phyloP scores from a whole-genome alignment of 2,888 invertebrate genomes.

The Perizoma affinitatum region DNA sequence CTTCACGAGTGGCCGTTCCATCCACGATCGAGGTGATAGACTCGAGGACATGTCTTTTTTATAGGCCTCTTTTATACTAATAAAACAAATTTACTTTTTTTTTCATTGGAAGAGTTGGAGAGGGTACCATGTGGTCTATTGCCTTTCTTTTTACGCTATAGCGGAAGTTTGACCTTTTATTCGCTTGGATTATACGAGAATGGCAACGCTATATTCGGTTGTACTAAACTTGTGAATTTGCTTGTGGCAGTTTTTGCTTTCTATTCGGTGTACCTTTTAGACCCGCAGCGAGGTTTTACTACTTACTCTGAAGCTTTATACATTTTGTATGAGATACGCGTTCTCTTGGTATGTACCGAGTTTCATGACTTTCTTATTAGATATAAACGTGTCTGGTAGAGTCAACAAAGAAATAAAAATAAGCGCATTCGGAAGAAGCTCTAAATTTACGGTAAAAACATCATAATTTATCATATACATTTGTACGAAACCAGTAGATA shows the following conservation, averaged over 20 bases:
- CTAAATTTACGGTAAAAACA: conserved; percentile 29
- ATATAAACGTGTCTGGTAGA: conserved; percentile 55
- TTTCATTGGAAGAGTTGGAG: conserved; percentile 62
- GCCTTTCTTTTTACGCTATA: conserved; percentile 59
- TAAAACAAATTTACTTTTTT: conserved; percentile 80
- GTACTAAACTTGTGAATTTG: conserved; percentile 58
- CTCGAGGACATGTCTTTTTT: conserved; percentile 78
- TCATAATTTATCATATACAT: conserved; percentile 41
- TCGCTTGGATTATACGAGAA: conserved; percentile 49
- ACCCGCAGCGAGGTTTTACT: conserved; percentile 59
- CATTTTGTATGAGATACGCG: conserved; percentile 59
- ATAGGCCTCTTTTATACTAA: conserved; percentile 79
- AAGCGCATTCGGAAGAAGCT: conserved; percentile 38
- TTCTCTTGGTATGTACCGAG: conserved; percentile 50
- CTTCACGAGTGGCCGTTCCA: conserved; percentile 77
- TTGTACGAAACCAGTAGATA: conserved; percentile 39
- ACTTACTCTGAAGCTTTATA: conserved; percentile 62
- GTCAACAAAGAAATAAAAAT: conserved; percentile 52
- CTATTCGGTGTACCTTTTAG: conserved; percentile 53
- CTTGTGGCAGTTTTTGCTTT: conserved; percentile 52
- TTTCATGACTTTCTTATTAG: conserved; percentile 69
- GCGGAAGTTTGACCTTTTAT: conserved; percentile 70
- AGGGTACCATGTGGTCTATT: conserved; percentile 70
- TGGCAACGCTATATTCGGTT: conserved; percentile 50
- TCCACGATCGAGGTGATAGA: conserved; percentile 78